These are phyloP conservation scores for Drosophila kuntzei DNA, from an alignment of 2,888 invertebrate species.

Conservation along the genomic window DNA sequence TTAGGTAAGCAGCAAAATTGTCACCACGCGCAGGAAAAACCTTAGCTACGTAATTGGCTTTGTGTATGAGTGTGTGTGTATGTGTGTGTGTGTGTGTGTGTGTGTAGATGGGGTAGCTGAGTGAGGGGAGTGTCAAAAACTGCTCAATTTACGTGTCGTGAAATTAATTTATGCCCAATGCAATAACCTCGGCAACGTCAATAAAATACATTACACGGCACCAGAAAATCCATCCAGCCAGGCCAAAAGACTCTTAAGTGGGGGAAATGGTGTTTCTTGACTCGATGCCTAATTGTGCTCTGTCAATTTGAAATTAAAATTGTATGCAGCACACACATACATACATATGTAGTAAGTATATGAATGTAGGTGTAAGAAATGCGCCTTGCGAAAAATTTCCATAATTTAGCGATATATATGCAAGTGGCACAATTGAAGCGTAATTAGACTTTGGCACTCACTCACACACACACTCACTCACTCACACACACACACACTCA, in stretches of 20 bases:
- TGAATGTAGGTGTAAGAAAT: slow-evolving; percentile 59
- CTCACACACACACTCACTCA: slow-evolving; percentile 49
- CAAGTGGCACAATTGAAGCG: slow-evolving; percentile 85
- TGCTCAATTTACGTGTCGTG: slow-evolving; percentile 85
- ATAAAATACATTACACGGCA: slow-evolving; percentile 84
- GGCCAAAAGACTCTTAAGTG: not conserved
- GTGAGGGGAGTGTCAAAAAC: slow-evolving; percentile 71
- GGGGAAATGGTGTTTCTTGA: slow-evolving; percentile 9
- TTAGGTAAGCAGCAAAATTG: slow-evolving; percentile 79
- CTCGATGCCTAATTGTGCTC: slow-evolving; percentile 71
- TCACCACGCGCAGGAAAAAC: slow-evolving; percentile 69
- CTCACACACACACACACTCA: slow-evolving; percentile 25
- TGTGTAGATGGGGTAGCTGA: not conserved
- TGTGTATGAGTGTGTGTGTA: slow-evolving; percentile 26
- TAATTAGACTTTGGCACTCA: slow-evolving; percentile 82
- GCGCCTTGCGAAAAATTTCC: slow-evolving; percentile 84
- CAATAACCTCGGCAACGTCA: slow-evolving; percentile 85
- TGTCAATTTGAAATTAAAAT: slow-evolving; percentile 83
- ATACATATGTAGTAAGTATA: slow-evolving; percentile 11
- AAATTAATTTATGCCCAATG: slow-evolving; percentile 86
- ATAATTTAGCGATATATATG: slow-evolving; percentile 86
- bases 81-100: not conserved
- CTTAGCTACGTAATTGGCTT: slow-evolving; percentile 74
- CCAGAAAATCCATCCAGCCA: slow-evolving; percentile 7
- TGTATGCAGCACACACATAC: slow-evolving; percentile 46